Conservation (phyloP, 1,140 invertebrate species). For the Sarcophaga bullata region DNA sequence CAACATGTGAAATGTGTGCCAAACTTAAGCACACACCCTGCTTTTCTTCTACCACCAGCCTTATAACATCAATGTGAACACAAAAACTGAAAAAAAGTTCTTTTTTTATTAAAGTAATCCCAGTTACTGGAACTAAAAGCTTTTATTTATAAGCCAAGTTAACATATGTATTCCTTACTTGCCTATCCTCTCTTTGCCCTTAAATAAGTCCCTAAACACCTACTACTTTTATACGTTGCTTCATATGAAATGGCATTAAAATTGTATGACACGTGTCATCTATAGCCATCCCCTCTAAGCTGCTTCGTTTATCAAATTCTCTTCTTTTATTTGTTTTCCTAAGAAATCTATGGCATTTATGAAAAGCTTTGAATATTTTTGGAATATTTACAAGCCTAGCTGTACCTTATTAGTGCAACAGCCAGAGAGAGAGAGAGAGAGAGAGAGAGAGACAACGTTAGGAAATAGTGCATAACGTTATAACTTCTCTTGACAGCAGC, state of each 20-base stretch:
- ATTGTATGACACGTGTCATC: neutral
- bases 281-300: neutral
- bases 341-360: neutral
- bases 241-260: slow-evolving; percentile 2
- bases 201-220: no score
- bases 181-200: no score
- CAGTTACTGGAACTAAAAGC: neutral
- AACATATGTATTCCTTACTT: no score
- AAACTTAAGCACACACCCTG: neutral
- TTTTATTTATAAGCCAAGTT: neutral
- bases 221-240: no score
- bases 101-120: neutral
- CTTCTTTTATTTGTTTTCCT: no score
- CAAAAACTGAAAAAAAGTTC: no score
- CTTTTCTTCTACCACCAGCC: no score
- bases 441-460: neutral
- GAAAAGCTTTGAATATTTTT: neutral
- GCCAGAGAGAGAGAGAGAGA: neutral
- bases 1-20: no score
- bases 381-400: neutral
- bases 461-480: neutral
- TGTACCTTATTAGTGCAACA: neutral
- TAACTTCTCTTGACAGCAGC: neutral
- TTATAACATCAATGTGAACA: neutral
- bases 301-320: no score